phyloP scores from a whole-genome alignment of 2,888 invertebrate genomes.

The Eupithecia abbreviata region DNA sequence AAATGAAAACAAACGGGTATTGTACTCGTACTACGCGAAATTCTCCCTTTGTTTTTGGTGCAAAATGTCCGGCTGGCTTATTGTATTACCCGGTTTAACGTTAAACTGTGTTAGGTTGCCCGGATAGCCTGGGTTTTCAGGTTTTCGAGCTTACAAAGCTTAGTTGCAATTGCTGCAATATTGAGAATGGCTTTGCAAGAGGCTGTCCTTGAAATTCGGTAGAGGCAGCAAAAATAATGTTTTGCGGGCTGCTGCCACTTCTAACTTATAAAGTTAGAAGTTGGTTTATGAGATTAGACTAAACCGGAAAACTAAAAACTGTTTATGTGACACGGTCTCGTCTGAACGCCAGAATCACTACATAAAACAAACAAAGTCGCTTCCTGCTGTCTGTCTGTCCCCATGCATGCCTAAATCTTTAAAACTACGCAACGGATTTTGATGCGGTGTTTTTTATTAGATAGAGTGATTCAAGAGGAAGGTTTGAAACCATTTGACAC shows the following conservation, averaged over 20 bases:
- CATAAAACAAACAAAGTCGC: too few species aligned
- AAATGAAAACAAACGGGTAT: conserved; percentile 56
- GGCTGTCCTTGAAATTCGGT: background rate
- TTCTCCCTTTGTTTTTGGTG: conserved; percentile 44
- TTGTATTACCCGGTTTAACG: conserved; percentile 44
- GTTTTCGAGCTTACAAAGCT: conserved; percentile 20
- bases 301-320: background rate
- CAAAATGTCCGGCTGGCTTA: conserved; percentile 52
- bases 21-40: conserved; percentile 38
- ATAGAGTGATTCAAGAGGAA: too few species aligned
- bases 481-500: too few species aligned
- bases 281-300: background rate
- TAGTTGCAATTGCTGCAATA: conserved; percentile 11
- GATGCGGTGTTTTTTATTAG: too few species aligned
- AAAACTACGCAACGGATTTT: too few species aligned
- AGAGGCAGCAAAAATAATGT: background rate
- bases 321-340: background rate
- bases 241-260: background rate
- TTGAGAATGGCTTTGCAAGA: conserved; percentile 10
- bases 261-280: background rate
- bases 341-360: background rate
- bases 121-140: conserved; percentile 7
- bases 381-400: too few species aligned
- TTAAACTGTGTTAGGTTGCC: conserved; percentile 33
- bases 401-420: too few species aligned